Percentiles rank a stretch among this genome's conserved stretches.
These are phyloP conservation scores for Chanos chanos DNA, from an alignment of 2,797 vertebrate species.

Conservation along the genomic window DNA sequence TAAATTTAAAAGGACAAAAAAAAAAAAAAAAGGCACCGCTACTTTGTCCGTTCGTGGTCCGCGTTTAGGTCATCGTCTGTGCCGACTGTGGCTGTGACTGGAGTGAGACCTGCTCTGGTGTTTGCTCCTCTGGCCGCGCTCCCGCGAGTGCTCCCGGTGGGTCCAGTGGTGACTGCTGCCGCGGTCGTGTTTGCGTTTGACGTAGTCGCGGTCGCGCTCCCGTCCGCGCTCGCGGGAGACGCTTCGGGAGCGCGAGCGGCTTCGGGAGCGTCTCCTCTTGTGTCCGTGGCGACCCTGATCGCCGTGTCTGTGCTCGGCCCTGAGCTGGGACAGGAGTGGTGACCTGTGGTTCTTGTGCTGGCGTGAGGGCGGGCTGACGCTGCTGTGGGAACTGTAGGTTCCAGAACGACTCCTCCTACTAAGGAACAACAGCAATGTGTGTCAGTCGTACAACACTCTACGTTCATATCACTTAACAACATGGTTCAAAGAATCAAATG, in stretches of 20 bases:
- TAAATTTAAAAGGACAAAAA: too few species aligned
- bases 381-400: slow-evolving; percentile 81
- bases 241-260: slow-evolving; percentile 72
- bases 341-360: slow-evolving; percentile 75
- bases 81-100: slow-evolving; percentile 3
- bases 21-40: slow-evolving; percentile 30
- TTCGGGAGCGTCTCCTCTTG: slow-evolving; percentile 74
- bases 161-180: slow-evolving; percentile 69
- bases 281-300: slow-evolving; percentile 74
- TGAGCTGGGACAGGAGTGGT: slow-evolving; percentile 67
- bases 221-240: slow-evolving; percentile 68
- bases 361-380: slow-evolving; percentile 78
- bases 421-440: not conserved
- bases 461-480: too few species aligned
- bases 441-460: too few species aligned
- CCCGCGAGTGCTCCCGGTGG: slow-evolving; percentile 73
- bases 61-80: not conserved
- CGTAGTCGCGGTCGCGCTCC: slow-evolving; percentile 45
- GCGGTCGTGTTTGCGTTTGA: slow-evolving; percentile 77
- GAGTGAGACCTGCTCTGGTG: slow-evolving; percentile 60
- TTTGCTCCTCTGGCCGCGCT: slow-evolving; percentile 71
- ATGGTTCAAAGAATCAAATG: too few species aligned
- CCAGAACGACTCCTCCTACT: slow-evolving; percentile 75
- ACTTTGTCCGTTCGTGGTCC: not conserved
- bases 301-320: slow-evolving; percentile 72